Base-by-base conservation (phyloP, 1,140 invertebrate species). In the Ctenoplectra terminalis region DNA sequence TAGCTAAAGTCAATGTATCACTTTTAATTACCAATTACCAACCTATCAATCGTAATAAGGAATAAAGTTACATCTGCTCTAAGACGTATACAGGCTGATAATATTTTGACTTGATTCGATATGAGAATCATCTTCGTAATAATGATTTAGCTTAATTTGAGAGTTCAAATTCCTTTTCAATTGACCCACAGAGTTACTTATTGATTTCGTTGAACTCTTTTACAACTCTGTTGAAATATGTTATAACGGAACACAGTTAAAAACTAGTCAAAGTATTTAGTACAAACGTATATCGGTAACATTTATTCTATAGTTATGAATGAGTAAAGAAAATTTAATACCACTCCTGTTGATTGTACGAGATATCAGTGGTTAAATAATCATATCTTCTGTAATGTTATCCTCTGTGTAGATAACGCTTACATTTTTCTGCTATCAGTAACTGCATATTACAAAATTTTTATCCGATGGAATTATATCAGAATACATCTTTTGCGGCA, bases 131-230 rank as follows among this genome's bases (percentile, higher is more conserved):
- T 79, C 83, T 83, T 76, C 17, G 74, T 83, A 70, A 79, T 86
- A 63, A 81, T 72, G 67, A 76, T 69, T 77, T 70, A 76, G 56
- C 37, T 63, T 77, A 71, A 73, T 46, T 88, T 83, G 71, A 83
- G 56, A 81, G 86, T 83, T 83, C 85, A 69, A 60, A 87, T 58
- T 87, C 76, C 73, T 75, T 34, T 69, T 77, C 76, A 83, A 87
- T 90, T 89, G 83, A 87, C 64, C 81, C 79, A 82, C 80, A 74
- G 72, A 87, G 81, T 87, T 76, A 82, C 34, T 87, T 77, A 89
- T 89, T 75, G 85, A 87, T 88, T 90, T 78, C 61, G 82, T 81
- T 84, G 74, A 40, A 34, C 8, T 34, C 17, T 48, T 46, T 71
- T 48, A 70, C 23, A 54, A 64, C 50, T 81, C 8, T 61, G 48